A percentile compares a stretch with the other conserved stretches of the same genome.
These are phyloP conservation scores for Oedothorax gibbosus DNA, from an alignment of 1,140 invertebrate genomes.

Conservation along the genomic window DNA sequence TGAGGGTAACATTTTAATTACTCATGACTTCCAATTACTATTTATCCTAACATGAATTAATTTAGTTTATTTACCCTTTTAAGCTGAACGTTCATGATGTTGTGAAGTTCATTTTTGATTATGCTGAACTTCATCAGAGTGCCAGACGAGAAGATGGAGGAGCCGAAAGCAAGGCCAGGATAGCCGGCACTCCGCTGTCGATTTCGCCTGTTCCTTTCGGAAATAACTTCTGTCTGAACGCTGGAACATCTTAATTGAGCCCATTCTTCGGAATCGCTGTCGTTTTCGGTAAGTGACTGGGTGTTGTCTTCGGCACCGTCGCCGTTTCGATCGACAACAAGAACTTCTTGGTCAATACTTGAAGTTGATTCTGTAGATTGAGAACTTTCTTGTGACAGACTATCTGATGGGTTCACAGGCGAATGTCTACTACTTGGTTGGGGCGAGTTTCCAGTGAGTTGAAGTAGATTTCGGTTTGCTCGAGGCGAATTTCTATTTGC, in stretches of 20 bases:
- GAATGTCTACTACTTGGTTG: too few species aligned
- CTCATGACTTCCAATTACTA: too few species aligned
- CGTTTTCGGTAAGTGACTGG: slow-evolving; percentile 76
- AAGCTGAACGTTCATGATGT: slow-evolving; percentile 95
- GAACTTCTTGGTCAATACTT: not conserved
- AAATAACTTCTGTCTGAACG: slow-evolving; percentile 86
- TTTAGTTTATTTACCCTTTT: slow-evolving; percentile 85
- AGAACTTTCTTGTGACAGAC: not conserved
- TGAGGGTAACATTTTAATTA: too few species aligned
- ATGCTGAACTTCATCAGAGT: slow-evolving; percentile 98
- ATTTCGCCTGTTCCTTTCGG: slow-evolving; percentile 77
- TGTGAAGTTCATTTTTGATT: slow-evolving; percentile 96
- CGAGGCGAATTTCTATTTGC: not conserved
- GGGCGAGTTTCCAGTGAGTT: too few species aligned
- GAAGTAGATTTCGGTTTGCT: too few species aligned
- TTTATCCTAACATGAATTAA: too few species aligned
- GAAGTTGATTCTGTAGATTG: not conserved
- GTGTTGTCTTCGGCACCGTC: slow-evolving; percentile 56
- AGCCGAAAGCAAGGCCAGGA: slow-evolving; percentile 89
- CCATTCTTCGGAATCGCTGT: slow-evolving; percentile 75
- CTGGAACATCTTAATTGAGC: slow-evolving; percentile 86
- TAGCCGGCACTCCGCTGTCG: slow-evolving; percentile 84
- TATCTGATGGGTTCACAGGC: too few species aligned
- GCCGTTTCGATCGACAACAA: slow-evolving; percentile 48
- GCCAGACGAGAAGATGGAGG: slow-evolving; percentile 93